Percentiles rank a stretch among this genome's conserved stretches.
These are phyloP conservation scores for Gymnothorax javanicus DNA, from an alignment of 2,797 vertebrate species.

Conservation along the genomic window DNA sequence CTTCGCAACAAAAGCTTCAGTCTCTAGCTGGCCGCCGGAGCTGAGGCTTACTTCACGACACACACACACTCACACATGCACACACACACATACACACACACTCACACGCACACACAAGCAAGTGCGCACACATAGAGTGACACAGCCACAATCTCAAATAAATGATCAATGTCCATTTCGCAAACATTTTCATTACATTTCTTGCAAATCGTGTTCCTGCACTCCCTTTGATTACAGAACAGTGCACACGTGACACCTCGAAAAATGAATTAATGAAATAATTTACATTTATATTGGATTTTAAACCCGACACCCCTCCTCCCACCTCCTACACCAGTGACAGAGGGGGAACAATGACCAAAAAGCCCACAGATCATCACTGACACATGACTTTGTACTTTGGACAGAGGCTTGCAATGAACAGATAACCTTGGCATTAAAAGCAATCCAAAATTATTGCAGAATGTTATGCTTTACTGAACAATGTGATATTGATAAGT, in stretches of 20 bases:
- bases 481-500: neutral
- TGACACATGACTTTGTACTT: slow-evolving; percentile 40
- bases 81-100: neutral
- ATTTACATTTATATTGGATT: slow-evolving; percentile 85
- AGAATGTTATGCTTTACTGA: neutral
- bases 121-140: too few relatives aligned
- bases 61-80: neutral
- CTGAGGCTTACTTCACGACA: neutral
- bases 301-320: slow-evolving; percentile 37
- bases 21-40: neutral
- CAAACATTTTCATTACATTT: slow-evolving; percentile 69
- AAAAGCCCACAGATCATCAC: slow-evolving; percentile 59
- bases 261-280: slow-evolving; percentile 77
- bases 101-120: slow-evolving; percentile 8
- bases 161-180: slow-evolving; percentile 62
- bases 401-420: neutral
- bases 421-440: neutral
- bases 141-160: slow-evolving; percentile 52
- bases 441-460: neutral
- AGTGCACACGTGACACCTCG: slow-evolving; percentile 68
- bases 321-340: slow-evolving; percentile 42
- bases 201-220: slow-evolving; percentile 63
- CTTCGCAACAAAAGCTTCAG: neutral
- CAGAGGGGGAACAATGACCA: slow-evolving; percentile 72
- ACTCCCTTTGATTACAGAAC: slow-evolving; percentile 71